Evolutionary conservation across 2,113 vertebrate genomes (phyloP).

Genomic region (western clawed frog (Xenopus tropicalis)): DNA sequence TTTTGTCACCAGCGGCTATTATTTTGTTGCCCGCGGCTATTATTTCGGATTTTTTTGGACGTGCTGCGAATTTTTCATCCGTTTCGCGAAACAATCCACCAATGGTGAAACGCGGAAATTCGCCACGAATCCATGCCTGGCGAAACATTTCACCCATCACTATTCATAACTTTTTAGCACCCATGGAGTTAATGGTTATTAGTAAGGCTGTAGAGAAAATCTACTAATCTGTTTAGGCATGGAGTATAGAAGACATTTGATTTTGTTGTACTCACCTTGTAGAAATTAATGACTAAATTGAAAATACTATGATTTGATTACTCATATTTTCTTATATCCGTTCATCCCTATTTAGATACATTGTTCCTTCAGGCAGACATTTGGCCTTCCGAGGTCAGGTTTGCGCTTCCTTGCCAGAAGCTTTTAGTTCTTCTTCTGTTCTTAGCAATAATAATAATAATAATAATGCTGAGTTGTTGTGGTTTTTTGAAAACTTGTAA

Average conservation of each 20-base stretch:
- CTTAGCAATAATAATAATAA: neutral
- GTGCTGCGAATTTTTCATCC: too few species aligned
- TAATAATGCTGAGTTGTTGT: neutral
- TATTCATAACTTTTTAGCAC: too few species aligned
- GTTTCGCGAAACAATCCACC: too few species aligned
- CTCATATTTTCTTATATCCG: neutral
- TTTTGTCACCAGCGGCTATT: too few species aligned
- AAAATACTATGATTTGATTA: neutral
- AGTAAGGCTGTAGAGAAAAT: neutral
- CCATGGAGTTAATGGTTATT: too few species aligned
- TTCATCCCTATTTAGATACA: neutral
- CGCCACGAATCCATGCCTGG: too few species aligned
- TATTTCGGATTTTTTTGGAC: too few species aligned
- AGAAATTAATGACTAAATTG: neutral
- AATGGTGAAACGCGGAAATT: too few species aligned
- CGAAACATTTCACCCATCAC: too few species aligned
- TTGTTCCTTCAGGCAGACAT: neutral
- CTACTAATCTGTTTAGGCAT: neutral
- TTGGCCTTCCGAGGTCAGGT: conserved; percentile 14
- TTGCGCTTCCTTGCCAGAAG: conserved; percentile 8
- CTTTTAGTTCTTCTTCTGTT: neutral
- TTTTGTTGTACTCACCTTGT: neutral
- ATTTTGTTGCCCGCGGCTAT: too few species aligned
- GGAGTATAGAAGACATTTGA: neutral
- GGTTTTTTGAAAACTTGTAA: conserved; percentile 3